Evolutionary conservation across 1,140 invertebrate genomes (phyloP).

Genomic region (Sarcophaga peregrina): DNA sequence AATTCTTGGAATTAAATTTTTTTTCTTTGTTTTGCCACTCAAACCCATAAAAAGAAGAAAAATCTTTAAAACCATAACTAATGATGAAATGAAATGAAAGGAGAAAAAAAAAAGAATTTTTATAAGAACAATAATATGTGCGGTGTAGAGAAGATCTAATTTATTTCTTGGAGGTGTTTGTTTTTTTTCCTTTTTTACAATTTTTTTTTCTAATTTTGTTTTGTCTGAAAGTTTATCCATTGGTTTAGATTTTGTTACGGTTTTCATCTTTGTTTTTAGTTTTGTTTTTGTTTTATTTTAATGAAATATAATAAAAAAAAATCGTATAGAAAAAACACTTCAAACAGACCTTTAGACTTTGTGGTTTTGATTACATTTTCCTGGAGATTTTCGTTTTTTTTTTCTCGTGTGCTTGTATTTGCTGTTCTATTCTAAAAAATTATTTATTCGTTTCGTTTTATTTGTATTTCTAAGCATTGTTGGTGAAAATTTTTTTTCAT

Average conservation of each 20-base stretch:
- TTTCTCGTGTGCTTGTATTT: not conserved
- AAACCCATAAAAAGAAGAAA: not conserved
- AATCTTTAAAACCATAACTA: conserved; percentile 29
- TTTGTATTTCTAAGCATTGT: not conserved
- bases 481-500: not conserved
- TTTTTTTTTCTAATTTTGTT: too few species aligned
- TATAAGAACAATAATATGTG: not conserved
- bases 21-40: too few species aligned
- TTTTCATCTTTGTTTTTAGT: not conserved
- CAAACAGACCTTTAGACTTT: conserved; percentile 28
- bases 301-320: not conserved
- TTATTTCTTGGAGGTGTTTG: not conserved
- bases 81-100: conserved; percentile 32
- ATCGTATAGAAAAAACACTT: not conserved
- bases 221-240: too few species aligned
- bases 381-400: not conserved
- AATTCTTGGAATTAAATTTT: too few species aligned
- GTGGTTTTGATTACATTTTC: conserved; percentile 28
- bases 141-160: not conserved
- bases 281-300: too few species aligned
- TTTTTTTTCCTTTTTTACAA: too few species aligned
- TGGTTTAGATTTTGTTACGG: not conserved
- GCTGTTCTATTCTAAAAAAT: not conserved
- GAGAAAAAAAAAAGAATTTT: not conserved
- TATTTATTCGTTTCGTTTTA: not conserved